Conservation (phyloP, 2,797 vertebrate species). For the Tapera naevia region DNA sequence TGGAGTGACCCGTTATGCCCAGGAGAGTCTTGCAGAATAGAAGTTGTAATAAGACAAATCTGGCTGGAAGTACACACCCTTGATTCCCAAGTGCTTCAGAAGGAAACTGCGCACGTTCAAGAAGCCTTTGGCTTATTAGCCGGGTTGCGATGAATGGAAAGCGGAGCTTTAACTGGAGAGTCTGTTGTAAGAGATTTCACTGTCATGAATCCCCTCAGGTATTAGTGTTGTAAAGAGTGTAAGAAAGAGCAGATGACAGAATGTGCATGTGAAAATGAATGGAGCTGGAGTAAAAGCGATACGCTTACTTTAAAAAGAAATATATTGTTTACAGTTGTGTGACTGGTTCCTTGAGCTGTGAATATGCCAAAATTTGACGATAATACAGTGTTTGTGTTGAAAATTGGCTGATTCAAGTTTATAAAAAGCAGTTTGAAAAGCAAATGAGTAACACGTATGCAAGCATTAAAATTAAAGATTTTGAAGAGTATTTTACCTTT, state of each 20-base stretch:
- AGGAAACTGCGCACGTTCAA: not conserved
- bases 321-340: not conserved
- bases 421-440: not conserved
- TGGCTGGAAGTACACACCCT: not conserved
- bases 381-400: not conserved
- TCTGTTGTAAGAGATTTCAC: not conserved
- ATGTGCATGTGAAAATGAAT: not conserved
- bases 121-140: not conserved
- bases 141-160: not conserved
- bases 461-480: not conserved
- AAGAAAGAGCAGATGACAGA: not conserved
- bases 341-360: conserved; percentile 11
- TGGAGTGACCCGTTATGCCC: not conserved
- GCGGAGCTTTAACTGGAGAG: not conserved
- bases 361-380: conserved; percentile 10
- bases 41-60: not conserved
- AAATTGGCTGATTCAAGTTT: not conserved
- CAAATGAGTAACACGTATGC: not conserved
- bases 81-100: not conserved
- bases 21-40: not conserved
- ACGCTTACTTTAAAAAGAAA: not conserved
- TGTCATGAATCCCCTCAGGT: not conserved
- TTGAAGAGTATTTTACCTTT: not conserved
- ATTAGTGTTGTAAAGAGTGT: not conserved
- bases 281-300: not conserved